Conservation (phyloP, 2,888 invertebrate species). For the Lathronympha strigana region DNA sequence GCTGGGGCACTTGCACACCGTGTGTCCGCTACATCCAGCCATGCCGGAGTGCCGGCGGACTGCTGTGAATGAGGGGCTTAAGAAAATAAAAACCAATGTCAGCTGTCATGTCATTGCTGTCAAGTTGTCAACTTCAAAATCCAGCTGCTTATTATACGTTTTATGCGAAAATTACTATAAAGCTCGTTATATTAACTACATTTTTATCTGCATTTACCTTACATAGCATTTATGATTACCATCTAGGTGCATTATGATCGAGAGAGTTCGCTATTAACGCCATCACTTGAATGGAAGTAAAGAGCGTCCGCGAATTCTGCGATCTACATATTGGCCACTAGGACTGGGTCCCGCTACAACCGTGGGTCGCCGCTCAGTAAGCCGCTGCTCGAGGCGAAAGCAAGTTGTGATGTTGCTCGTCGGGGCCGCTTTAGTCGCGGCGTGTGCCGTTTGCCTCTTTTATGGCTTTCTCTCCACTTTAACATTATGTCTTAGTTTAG, state of each 20-base stretch:
- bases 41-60: too few relatives aligned
- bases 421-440: constrained; percentile 69
- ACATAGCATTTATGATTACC: background rate
- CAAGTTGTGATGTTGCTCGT: constrained; percentile 73
- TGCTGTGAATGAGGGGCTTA: too few relatives aligned
- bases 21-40: too few relatives aligned
- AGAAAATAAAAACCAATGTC: too few relatives aligned
- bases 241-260: background rate
- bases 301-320: constrained; percentile 18
- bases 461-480: constrained; percentile 87
- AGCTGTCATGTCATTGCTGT: too few relatives aligned
- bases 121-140: too few relatives aligned
- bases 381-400: constrained; percentile 79
- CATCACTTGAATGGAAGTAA: constrained; percentile 10
- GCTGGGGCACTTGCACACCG: too few relatives aligned
- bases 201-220: background rate
- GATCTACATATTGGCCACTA: constrained; percentile 32
- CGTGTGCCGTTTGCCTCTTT: constrained; percentile 76
- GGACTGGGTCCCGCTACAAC: constrained; percentile 46
- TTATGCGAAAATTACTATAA: too few relatives aligned
- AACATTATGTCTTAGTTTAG: constrained; percentile 85
- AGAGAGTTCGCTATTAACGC: background rate
- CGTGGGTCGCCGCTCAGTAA: constrained; percentile 62
- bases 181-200: background rate
- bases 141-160: too few relatives aligned